Evolutionary conservation across 2,888 invertebrate species (phyloP).

Genomic region (Eulithis prunata): DNA sequence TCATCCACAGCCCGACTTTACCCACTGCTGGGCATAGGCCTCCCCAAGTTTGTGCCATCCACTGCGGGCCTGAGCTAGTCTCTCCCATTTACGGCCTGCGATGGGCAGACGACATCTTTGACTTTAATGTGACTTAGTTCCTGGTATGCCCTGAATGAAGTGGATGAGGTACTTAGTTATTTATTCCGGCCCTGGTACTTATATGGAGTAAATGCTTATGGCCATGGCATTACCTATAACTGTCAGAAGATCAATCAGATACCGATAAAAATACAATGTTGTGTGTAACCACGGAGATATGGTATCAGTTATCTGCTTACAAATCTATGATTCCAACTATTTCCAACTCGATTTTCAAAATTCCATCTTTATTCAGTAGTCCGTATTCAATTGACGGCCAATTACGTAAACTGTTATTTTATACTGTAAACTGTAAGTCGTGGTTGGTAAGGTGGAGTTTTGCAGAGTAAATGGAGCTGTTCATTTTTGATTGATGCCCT

Average conservation of each 20-base stretch:
- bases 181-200: too few relatives aligned
- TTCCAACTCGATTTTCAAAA: conserved; percentile 6
- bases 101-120: too few relatives aligned
- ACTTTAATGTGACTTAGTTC: too few relatives aligned
- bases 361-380: conserved; percentile 15
- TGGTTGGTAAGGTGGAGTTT: conserved; percentile 22
- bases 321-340: not conserved
- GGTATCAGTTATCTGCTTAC: not conserved
- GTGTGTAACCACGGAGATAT: not conserved
- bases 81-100: too few relatives aligned
- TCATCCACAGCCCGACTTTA: too few relatives aligned
- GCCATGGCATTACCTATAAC: not conserved
- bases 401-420: conserved; percentile 4
- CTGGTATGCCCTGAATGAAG: too few relatives aligned
- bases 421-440: conserved; percentile 10
- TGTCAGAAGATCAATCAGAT: not conserved
- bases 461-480: not conserved
- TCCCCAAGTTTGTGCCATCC: too few relatives aligned
- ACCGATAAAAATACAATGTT: conserved; percentile 9
- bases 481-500: conserved; percentile 24
- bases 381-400: conserved; percentile 23
- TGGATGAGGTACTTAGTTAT: too few relatives aligned
- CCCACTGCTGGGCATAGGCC: too few relatives aligned
- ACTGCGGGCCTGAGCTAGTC: too few relatives aligned
- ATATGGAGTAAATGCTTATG: not conserved